Conservation (phyloP, 2,888 invertebrate species). For the Drosophila pseudotalamancana region DNA sequence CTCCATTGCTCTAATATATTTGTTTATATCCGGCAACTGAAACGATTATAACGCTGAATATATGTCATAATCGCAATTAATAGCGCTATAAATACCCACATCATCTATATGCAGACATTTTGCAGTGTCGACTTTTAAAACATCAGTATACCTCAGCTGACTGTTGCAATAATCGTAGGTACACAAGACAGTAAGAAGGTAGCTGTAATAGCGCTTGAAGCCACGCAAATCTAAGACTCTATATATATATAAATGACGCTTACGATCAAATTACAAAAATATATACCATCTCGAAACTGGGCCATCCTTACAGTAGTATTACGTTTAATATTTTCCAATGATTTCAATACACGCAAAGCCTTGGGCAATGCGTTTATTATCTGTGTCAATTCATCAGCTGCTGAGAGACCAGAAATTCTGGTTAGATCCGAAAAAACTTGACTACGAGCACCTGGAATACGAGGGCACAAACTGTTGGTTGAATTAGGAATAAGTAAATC, state of each 20-base stretch:
- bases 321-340: no score
- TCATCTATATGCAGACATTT: conserved; percentile 11
- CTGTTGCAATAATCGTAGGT: no score
- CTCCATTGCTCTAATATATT: background rate
- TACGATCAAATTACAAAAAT: background rate
- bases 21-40: conserved; percentile 16
- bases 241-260: no score
- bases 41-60: background rate
- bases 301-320: no score
- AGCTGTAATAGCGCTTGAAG: no score
- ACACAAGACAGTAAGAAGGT: no score
- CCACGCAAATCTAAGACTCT: no score
- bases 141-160: no score
- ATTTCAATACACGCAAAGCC: conserved; percentile 87
- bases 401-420: conserved; percentile 90
- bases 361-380: no score
- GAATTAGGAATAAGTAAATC: background rate
- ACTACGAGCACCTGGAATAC: conserved; percentile 84
- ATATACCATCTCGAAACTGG: conserved; percentile 88
- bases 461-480: background rate
- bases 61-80: no score
- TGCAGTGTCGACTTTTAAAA: conserved; percentile 83
- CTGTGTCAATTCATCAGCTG: conserved; percentile 88
- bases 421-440: conserved; percentile 88
- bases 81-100: background rate